These are phyloP conservation scores for Diorhabda carinulata DNA, from an alignment of 1,140 invertebrate species.

Conservation along the genomic window DNA sequence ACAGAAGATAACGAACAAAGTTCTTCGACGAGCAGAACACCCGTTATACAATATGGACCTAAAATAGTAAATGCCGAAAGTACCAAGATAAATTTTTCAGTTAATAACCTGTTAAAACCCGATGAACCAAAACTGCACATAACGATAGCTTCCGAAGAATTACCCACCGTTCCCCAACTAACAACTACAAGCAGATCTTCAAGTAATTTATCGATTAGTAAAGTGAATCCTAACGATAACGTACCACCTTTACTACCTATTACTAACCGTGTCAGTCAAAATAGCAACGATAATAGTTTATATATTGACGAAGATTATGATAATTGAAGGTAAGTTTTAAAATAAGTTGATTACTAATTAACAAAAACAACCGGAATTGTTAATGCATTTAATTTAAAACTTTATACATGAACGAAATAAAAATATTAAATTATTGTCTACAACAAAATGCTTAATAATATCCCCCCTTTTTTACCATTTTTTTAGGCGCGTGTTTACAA, in stretches of 20 bases:
- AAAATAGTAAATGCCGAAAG: conserved; percentile 30
- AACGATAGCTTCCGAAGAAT: conserved; percentile 25
- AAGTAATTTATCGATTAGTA: conserved; percentile 10
- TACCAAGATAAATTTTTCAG: conserved; percentile 35
- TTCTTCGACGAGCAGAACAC: conserved; percentile 34
- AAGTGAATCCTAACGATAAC: conserved; percentile 9
- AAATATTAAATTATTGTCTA: neutral
- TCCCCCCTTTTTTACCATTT: neutral
- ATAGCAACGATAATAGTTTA: conserved; percentile 42
- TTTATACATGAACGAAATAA: neutral
- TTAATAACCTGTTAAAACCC: conserved; percentile 32
- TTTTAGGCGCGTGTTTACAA: neutral
- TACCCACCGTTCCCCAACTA: conserved; percentile 3
- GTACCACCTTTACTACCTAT: conserved; percentile 42
- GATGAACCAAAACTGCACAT: conserved; percentile 34
- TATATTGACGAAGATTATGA: conserved; percentile 49
- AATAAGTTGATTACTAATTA: neutral
- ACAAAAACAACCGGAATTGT: neutral
- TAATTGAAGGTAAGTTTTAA: conserved; percentile 31
- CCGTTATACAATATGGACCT: conserved; percentile 43
- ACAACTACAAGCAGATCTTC: conserved; percentile 8
- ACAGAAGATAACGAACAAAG: conserved; percentile 33
- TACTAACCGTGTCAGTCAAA: conserved; percentile 31
- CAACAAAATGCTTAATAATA: neutral
- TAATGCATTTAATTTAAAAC: neutral